These are phyloP conservation scores for Lasius fuliginosus DNA, from an alignment of 2,888 invertebrate genomes.

Conservation along the genomic window DNA sequence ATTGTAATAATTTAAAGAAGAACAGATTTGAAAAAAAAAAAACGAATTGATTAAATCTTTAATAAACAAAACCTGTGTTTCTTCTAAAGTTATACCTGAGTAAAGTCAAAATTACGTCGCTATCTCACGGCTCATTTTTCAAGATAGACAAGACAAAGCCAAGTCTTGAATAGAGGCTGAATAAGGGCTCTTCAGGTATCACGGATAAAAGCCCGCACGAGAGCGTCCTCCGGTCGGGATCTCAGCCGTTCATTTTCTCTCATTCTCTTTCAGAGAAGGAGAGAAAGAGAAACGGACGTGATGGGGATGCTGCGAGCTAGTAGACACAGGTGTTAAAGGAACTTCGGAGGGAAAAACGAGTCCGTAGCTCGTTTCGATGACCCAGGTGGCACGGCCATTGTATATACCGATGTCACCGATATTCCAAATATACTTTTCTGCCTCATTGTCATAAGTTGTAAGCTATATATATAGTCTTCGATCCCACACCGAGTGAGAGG, in stretches of 20 bases:
- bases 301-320: constrained; percentile 16
- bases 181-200: constrained; percentile 40
- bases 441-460: constrained; percentile 77
- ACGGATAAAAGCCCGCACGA: constrained; percentile 19
- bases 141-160: constrained; percentile 36
- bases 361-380: constrained; percentile 59
- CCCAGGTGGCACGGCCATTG: constrained; percentile 77
- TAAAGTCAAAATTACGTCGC: neutral
- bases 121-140: constrained; percentile 2
- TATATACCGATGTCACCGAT: constrained; percentile 80
- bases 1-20: neutral
- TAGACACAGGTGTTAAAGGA: constrained; percentile 65
- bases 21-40: neutral
- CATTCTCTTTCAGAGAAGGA: neutral
- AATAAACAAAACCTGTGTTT: neutral
- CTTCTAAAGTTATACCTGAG: neutral
- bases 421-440: constrained; percentile 79
- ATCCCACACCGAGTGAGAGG: constrained; percentile 39
- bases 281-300: neutral
- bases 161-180: constrained; percentile 2
- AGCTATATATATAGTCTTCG: constrained; percentile 75
- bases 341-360: constrained; percentile 53
- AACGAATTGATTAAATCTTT: neutral
- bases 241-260: constrained; percentile 43
- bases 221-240: constrained; percentile 19